Percentiles rank a stretch among this genome's conserved stretches.
phyloP scores from a whole-genome alignment of 2,113 vertebrate species.

The Sakesphorus luctuosus region DNA sequence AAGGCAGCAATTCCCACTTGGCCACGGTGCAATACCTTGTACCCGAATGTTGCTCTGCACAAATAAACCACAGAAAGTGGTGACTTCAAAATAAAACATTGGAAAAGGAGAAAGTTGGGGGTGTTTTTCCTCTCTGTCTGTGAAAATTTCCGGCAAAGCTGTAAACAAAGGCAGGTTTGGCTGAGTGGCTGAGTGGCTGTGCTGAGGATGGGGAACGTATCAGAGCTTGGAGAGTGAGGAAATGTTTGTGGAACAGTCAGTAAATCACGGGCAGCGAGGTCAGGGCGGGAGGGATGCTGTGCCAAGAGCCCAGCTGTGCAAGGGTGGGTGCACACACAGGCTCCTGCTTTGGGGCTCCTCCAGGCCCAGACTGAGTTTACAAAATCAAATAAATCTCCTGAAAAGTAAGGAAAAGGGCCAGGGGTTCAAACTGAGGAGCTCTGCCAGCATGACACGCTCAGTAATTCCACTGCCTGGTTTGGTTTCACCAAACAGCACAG shows the following conservation, averaged over 20 bases:
- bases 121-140: slow-evolving; percentile 57
- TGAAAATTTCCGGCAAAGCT: slow-evolving; percentile 87
- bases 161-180: slow-evolving; percentile 93
- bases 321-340: slow-evolving; percentile 77
- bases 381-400: not conserved
- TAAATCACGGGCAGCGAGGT: slow-evolving; percentile 85
- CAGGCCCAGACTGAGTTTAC: not conserved
- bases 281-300: slow-evolving; percentile 73
- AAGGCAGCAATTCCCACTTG: slow-evolving; percentile 79
- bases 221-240: slow-evolving; percentile 83
- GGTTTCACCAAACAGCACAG: not conserved
- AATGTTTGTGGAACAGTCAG: slow-evolving; percentile 87
- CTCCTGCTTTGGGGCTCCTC: not conserved
- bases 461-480: not conserved
- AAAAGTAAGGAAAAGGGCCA: not conserved
- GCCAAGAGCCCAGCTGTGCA: slow-evolving; percentile 91
- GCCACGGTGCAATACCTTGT: slow-evolving; percentile 87
- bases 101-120: slow-evolving; percentile 74
- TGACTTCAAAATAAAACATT: slow-evolving; percentile 91
- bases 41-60: slow-evolving; percentile 84
- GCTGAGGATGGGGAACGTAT: slow-evolving; percentile 74
- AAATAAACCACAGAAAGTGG: slow-evolving; percentile 92
- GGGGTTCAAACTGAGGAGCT: accelerated
- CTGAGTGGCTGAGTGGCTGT: slow-evolving; percentile 69
- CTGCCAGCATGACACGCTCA: not conserved